Evolutionary conservation across 1,140 invertebrate genomes (phyloP), one percentile per base, ranked within the genome.

Genomic region (Physella acuta): DNA sequence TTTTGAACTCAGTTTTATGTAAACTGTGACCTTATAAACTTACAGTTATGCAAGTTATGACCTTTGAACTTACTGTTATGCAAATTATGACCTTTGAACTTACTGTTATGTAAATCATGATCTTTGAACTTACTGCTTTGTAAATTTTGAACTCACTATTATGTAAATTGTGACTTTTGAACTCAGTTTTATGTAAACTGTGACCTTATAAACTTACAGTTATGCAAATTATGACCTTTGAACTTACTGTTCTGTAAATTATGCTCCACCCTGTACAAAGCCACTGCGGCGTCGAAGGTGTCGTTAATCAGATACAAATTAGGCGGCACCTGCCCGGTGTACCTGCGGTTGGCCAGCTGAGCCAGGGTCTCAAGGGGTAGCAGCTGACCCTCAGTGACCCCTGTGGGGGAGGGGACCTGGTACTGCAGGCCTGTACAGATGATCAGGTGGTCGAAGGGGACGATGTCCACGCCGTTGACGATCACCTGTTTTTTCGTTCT

Each of bases 371-470:
- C 11, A 11, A 49, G 11, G 11, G 11, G n/a, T n/a, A 49, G 11
- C 11, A 11, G 11, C 44, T 49, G 44, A 49, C n/a, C n/a, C n/a
- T n/a, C n/a, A n/a, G n/a, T n/a, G 2, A 74, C 78, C 11, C 72
- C 77, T 1, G 78, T 79, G 17, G 82, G 82, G 53, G 75, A 73
- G 1, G 82, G 79, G 36, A 79, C 66, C 59, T 81, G 78, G 71
- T 85, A 85, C 72, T 86, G 85, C 68, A 77, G 71, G 16, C 85
- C 85, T 8, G 78, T 81, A 68, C 78, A 77, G 11, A 86, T 60
- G 20, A 86, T 74, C 28, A 86, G 72, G 61, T 85, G 81, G 73
- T 86, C 84, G 67, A 83, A 86, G 0, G 84, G 82, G 8, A 85
- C 79, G n/a, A 77, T 56, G 0, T 76, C 68, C 17, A 65, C 65